Conservation (phyloP, 2,888 invertebrate species). For the Drosophila yooni region DNA sequence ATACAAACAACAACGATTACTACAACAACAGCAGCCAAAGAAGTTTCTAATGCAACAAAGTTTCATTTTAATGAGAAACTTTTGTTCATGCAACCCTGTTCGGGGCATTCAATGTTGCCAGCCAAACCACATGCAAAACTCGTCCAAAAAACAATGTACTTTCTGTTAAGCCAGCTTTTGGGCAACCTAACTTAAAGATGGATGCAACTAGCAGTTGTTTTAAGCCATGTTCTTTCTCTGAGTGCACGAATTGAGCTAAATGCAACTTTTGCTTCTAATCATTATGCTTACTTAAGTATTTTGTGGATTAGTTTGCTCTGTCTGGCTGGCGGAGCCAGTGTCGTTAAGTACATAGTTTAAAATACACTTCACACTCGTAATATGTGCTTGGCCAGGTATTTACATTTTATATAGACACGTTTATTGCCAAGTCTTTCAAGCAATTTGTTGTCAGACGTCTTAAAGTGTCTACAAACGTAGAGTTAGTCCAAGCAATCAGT, state of each 20-base stretch:
- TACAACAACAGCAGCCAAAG: conserved; percentile 39
- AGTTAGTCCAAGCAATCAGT: conserved; percentile 28
- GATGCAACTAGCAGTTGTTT: conserved; percentile 3
- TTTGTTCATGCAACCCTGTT: conserved; percentile 65
- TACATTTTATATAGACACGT: conserved; percentile 17
- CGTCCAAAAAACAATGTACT: conserved; percentile 31
- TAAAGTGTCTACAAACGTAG: conserved; percentile 21
- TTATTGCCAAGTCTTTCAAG: conserved; percentile 1
- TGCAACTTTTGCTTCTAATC: conserved; percentile 19
- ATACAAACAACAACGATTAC: conserved; percentile 26
- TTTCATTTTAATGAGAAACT: conserved; percentile 80
- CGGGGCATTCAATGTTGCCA: conserved; percentile 18
- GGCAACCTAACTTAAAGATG: conserved; percentile 28
- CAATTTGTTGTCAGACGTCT: conserved; percentile 35
- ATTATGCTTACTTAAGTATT: conserved; percentile 24
- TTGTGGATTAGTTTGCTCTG: conserved; percentile 3
- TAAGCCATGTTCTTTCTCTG: background rate
- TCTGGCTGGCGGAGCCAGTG: conserved; percentile 8
- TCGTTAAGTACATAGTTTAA: conserved; percentile 1
- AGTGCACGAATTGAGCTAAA: conserved; percentile 4
- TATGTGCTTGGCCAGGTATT: conserved; percentile 14
- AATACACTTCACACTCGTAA: conserved; percentile 1
- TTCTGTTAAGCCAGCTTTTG: conserved; percentile 34
- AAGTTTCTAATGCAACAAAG: conserved; percentile 70
- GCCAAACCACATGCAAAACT: conserved; percentile 18